Evolutionary conservation across 2,888 invertebrate genomes (phyloP).

Genomic region (Sarcophaga rosellei): DNA sequence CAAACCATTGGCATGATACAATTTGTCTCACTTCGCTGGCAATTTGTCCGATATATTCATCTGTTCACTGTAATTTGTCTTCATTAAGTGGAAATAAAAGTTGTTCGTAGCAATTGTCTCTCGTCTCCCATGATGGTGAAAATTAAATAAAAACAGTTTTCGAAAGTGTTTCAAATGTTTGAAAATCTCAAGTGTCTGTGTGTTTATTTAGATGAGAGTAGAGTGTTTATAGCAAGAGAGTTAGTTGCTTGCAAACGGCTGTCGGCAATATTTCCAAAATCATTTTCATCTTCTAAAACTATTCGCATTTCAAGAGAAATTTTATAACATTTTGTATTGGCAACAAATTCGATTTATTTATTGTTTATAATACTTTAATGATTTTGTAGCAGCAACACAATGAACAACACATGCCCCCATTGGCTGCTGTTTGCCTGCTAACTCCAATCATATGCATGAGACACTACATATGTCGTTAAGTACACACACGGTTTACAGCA

Average conservation of each 20-base stretch:
- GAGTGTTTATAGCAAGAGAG: slow-evolving; percentile 32
- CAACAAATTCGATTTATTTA: slow-evolving; percentile 58
- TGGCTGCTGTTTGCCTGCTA: no score
- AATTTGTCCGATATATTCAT: no score
- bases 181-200: background rate
- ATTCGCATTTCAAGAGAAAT: slow-evolving; percentile 17
- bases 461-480: no score
- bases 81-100: no score
- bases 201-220: background rate
- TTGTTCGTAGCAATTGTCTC: no score
- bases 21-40: no score
- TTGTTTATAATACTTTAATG: slow-evolving; percentile 59
- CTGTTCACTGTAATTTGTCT: no score
- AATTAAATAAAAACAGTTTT: background rate
- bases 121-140: no score
- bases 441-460: no score
- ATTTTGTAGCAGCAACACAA: slow-evolving; percentile 28
- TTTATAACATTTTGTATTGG: slow-evolving; percentile 54
- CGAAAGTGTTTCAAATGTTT: slow-evolving; percentile 18
- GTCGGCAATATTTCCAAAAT: slow-evolving; percentile 36
- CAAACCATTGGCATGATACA: no score
- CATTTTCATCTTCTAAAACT: no score
- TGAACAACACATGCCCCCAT: background rate
- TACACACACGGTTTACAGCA: no score
- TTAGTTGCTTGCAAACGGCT: slow-evolving; percentile 50